Conservation (phyloP, 2,113 vertebrate genomes). For the Balaenoptera acutorostrata region DNA sequence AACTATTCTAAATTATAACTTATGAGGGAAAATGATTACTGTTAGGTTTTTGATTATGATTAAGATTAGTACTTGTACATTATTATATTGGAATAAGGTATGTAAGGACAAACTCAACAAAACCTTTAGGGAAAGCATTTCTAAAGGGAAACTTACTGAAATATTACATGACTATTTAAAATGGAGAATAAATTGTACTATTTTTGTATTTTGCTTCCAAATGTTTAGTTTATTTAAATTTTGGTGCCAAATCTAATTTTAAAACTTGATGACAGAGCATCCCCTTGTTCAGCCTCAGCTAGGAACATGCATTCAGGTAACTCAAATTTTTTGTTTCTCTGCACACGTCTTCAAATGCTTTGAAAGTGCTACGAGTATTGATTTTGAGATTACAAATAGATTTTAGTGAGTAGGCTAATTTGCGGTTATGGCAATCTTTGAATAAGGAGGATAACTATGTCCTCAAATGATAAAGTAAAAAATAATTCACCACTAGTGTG, state of each 20-base stretch:
- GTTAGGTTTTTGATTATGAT: neutral
- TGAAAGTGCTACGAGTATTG: neutral
- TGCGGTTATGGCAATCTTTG: neutral
- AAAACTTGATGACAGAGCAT: neutral
- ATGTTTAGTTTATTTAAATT: constrained; percentile 22
- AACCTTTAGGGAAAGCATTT: neutral
- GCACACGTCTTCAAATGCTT: neutral
- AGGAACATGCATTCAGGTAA: neutral
- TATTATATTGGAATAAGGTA: neutral
- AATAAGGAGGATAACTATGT: neutral
- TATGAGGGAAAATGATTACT: neutral
- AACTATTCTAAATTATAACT: neutral
- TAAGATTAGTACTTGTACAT: neutral
- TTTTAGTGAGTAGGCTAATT: neutral
- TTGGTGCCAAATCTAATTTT: neutral
- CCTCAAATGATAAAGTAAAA: constrained; percentile 13
- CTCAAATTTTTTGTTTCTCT: neutral
- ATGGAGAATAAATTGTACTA: neutral
- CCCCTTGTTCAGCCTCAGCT: neutral
- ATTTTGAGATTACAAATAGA: neutral
- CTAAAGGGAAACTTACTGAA: constrained; percentile 29
- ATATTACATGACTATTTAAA: constrained; percentile 15
- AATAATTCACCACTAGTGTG: neutral
- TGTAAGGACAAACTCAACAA: constrained; percentile 13
- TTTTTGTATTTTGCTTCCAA: constrained; percentile 27